phyloP scores from a whole-genome alignment of 1,140 invertebrate genomes.

The Caenorhabditis brenneri region DNA sequence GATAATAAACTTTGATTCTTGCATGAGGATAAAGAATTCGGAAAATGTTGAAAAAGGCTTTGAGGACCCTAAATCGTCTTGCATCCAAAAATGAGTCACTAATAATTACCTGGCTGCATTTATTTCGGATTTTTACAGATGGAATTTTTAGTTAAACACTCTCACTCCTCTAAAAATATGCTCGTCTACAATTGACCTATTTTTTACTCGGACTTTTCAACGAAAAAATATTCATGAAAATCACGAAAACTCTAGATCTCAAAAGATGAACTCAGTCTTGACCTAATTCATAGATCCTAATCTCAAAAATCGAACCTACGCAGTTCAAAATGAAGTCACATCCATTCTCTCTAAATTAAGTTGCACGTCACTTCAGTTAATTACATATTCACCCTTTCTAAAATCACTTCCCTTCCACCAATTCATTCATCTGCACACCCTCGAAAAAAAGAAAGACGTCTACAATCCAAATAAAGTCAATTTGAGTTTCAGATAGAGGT shows the following conservation, averaged over 20 bases:
- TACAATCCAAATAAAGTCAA: slow-evolving; percentile 3
- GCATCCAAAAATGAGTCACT: no score
- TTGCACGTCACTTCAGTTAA: slow-evolving; percentile 9
- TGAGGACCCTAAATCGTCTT: no score
- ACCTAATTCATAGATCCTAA: neutral
- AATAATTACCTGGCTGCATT: no score
- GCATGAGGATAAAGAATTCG: no score
- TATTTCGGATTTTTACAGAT: no score
- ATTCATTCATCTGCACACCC: neutral
- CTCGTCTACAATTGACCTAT: no score
- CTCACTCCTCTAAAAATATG: no score
- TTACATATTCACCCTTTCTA: neutral
- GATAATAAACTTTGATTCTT: no score
- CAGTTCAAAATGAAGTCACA: neutral
- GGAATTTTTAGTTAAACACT: no score
- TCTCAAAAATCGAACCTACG: neutral
- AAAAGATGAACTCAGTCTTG: neutral
- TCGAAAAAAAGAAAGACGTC: neutral
- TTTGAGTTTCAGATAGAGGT: slow-evolving; percentile 12
- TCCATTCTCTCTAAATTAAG: neutral
- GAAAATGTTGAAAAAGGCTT: no score
- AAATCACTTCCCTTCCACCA: neutral
- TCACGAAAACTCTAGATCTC: neutral
- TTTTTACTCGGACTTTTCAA: no score
- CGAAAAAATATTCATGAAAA: no score